These are phyloP conservation scores for Naja naja DNA, from an alignment of 2,113 vertebrate genomes.

Conservation along the genomic window DNA sequence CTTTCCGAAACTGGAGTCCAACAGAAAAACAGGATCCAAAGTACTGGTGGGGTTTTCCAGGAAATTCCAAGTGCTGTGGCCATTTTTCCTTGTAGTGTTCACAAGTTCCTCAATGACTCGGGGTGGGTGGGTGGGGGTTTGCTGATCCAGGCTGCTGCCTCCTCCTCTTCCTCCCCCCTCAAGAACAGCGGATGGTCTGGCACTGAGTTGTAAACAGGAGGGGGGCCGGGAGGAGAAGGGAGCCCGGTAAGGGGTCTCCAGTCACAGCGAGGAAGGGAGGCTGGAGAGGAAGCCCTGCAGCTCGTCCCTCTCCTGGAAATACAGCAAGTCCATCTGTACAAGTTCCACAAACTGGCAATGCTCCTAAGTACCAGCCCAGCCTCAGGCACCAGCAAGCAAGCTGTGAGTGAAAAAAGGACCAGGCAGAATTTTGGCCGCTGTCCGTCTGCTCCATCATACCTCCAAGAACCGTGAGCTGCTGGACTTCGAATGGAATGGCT, in stretches of 20 bases:
- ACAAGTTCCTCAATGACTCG: constrained; percentile 55
- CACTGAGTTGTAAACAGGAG: constrained; percentile 44
- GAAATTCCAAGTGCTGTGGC: constrained; percentile 59
- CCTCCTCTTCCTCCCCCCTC: constrained; percentile 49
- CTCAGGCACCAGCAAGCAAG: constrained; percentile 62
- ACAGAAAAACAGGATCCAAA: constrained; percentile 71
- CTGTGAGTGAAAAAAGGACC: constrained; percentile 63
- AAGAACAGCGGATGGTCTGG: constrained; percentile 54
- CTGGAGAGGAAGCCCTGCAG: neutral
- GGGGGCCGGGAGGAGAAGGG: constrained; percentile 35
- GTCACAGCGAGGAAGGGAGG: constrained; percentile 12
- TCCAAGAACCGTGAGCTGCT: constrained; percentile 96
- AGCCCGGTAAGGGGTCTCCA: constrained; percentile 54
- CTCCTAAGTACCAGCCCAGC: constrained; percentile 65
- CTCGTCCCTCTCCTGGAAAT: constrained; percentile 35
- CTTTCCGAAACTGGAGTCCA: constrained; percentile 65
- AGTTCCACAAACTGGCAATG: constrained; percentile 56
- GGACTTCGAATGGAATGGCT: constrained; percentile 96
- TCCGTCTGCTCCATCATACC: constrained; percentile 86
- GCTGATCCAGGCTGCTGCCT: constrained; percentile 57
- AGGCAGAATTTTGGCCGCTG: constrained; percentile 62
- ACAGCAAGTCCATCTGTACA: constrained; percentile 50
- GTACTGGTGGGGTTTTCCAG: constrained; percentile 61
- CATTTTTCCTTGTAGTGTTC: constrained; percentile 67
- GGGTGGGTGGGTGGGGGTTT: constrained; percentile 35